These are phyloP conservation scores for Brachypteracias leptosomus DNA, from an alignment of 2,113 vertebrate genomes.

Conservation along the genomic window DNA sequence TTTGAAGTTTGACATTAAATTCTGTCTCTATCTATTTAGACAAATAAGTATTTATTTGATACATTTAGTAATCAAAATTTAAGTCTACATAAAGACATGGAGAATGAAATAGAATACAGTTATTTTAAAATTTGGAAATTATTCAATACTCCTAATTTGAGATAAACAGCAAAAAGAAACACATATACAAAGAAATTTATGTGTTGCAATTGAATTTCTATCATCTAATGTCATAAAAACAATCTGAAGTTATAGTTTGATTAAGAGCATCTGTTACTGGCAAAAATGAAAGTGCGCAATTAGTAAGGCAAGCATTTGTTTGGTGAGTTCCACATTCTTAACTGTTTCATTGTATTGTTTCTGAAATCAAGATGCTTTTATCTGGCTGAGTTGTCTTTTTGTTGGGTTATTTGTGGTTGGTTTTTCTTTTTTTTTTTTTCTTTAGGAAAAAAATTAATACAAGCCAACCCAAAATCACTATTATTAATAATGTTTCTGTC, in stretches of 20 bases:
- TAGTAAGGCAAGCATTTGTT: neutral
- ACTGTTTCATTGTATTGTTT: neutral
- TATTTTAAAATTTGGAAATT: slow-evolving; percentile 27
- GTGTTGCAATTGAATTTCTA: neutral
- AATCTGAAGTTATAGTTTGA: neutral
- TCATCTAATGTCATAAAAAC: slow-evolving; percentile 1
- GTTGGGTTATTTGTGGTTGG: neutral
- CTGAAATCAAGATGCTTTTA: neutral
- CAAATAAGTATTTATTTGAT: neutral
- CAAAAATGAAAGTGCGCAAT: slow-evolving; percentile 1
- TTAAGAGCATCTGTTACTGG: slow-evolving; percentile 10
- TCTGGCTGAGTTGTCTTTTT: neutral
- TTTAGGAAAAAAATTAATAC: too few relatives aligned
- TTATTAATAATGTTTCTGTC: neutral
- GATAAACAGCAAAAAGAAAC: neutral
- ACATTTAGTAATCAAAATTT: neutral
- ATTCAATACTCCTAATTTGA: neutral
- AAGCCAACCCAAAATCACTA: neutral
- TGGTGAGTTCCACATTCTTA: neutral
- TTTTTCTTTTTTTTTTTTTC: neutral
- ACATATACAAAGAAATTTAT: slow-evolving; percentile 4
- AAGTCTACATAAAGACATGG: neutral
- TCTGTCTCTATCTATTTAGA: neutral
- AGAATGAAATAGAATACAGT: neutral
- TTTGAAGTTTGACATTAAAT: neutral